Evolutionary conservation across 2,113 vertebrate genomes (phyloP), one percentile per base, ranked within the genome.

Genomic region (Silurus meridionalis): DNA sequence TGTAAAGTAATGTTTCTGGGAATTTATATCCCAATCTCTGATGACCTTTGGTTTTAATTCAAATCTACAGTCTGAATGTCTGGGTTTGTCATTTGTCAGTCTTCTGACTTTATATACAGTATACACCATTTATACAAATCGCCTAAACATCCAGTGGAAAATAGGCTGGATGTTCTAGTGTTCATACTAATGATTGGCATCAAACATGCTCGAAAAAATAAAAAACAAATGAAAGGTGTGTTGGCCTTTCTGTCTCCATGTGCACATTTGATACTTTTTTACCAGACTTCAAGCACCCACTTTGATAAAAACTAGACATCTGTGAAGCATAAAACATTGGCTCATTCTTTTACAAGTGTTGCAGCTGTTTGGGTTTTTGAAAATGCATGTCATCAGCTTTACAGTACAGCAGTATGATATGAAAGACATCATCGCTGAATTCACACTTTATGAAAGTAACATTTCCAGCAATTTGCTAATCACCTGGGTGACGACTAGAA

Each of bases 161-260:
- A 89, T 2, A 83, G 67, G 83, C 87, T 66, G 67, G 77, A 91
- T 6, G 2, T 80, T 57, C 57, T 61, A 79, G 28, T 52, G 80
- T 48, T 67, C 60, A 66, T 64, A 23, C 74, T 86, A 84, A 91
- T 78, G 57, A 67, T 66, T 80, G 53, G 84, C 84, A 88, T 87
- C 80, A 85, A 88, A 88, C 80, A 87, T 86, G 83, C 83, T 64
- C 37, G 2, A 86, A 79, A 84, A 74, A 80, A 78, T 57, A 69
- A 74, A 71, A 37, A 80, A 61, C 84, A 85, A 90, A 89, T 85
- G 84, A 83, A 88, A 86, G 50, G 75, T 61, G 83, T 86, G 84
- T 86, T 89, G 28, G 78, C 83, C 80, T 89, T 89, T 88, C 84
- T 87, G 67, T 66, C 87, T 87, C 63, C 72, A 90, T 80, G 86